These are phyloP conservation scores for Stenurella melanura DNA, from an alignment of 2,888 invertebrate genomes.

Conservation along the genomic window DNA sequence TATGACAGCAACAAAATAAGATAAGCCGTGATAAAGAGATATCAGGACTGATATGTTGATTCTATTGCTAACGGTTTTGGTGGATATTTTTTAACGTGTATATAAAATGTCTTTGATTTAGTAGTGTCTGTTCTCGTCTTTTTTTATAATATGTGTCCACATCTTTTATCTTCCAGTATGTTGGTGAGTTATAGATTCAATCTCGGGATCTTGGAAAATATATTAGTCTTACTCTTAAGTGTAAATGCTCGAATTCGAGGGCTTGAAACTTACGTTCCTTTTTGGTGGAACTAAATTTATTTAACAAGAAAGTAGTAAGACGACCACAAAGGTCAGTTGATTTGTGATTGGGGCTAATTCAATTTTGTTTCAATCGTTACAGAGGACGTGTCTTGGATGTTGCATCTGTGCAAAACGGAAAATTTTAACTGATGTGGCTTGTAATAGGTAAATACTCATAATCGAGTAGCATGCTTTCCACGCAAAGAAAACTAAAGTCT, in stretches of 20 bases:
- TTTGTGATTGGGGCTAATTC: background rate
- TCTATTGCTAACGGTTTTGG: slow-evolving; percentile 13
- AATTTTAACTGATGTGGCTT: no score
- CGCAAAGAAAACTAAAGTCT: no score
- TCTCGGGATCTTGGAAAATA: background rate
- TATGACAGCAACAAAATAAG: slow-evolving; percentile 47
- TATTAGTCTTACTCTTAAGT: no score
- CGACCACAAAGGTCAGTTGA: background rate
- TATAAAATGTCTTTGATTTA: background rate
- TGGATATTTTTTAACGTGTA: background rate
- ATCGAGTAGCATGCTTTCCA: no score
- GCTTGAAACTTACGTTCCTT: background rate
- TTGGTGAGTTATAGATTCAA: background rate
- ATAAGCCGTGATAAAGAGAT: slow-evolving; percentile 32
- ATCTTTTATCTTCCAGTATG: background rate
- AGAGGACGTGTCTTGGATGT: background rate
- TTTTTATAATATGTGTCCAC: background rate
- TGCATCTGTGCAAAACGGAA: no score
- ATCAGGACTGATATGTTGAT: slow-evolving; percentile 29
- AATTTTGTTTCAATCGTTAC: background rate
- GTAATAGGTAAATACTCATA: no score
- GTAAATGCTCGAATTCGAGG: no score
- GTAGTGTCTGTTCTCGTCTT: background rate
- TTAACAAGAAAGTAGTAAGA: background rate
- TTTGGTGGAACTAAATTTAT: background rate